Evolutionary conservation across 2,888 invertebrate species (phyloP), one percentile per base, ranked within the genome.

Genomic region (Hoplodrina blanda): DNA sequence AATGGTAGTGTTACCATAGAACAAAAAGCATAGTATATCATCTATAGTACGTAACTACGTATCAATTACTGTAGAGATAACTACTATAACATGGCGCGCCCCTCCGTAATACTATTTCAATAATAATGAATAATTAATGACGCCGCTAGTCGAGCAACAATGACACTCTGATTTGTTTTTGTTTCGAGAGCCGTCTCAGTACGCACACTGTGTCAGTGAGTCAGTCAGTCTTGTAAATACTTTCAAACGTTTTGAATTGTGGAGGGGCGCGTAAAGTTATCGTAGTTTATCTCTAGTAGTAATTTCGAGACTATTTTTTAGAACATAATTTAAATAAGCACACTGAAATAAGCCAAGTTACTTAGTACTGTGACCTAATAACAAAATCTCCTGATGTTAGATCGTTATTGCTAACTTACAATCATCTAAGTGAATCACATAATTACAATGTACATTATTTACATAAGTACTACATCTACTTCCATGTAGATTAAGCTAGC

Each of bases 391-490:
- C 62, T 78, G 79, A 84, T 76, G 80, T 82, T 86, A 86, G 59
- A 53, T 41, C 59, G 64, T 63, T 76, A 77, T 54, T 50, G 88
- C 87, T 89, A 87, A 85, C 91, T 93, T 94, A 93, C 89, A 89
- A 89, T 88, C 87, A 87, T 89, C 88, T 90, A 92, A 91, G 87
- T 87, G 88, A 89, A 91, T 90, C 90, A 91, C 90, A 92, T 92
- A 91, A 91, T 89, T 90, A 90, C 67, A 91, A 92, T 92, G 86
- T 94, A 94, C 94, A 95, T 91, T 94, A 94, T 94, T 92, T 94
- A 95, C 94, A 95, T 80, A 82, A 83, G 89, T 86, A 88, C 86
- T 86, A 86, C 73, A 83, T 87, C 88, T 91, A 90, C 89, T 71
- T 68, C 53, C 72, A 71, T 70, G 88, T 89, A 90, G 88, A 85